A percentile compares a stretch with the other conserved stretches of the same genome.
These are phyloP conservation scores for Haplochromis vanheusdeni DNA, from an alignment of 2,113 vertebrate species.

Conservation along the genomic window DNA sequence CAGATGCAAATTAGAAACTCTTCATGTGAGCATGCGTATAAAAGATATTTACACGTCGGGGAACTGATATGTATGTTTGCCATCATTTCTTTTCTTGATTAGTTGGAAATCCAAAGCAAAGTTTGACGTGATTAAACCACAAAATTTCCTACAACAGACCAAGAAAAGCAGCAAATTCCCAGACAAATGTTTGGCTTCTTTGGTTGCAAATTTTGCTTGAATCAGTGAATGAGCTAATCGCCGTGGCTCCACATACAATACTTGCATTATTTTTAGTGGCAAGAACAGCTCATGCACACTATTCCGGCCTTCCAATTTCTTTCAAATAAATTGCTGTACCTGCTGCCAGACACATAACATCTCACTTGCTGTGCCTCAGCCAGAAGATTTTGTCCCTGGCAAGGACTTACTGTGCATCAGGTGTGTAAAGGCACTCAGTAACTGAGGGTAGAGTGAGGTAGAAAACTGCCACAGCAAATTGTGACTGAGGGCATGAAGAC, in stretches of 20 bases:
- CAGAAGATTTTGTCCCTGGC: constrained; percentile 26
- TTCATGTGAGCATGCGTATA: background rate
- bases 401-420: constrained; percentile 11
- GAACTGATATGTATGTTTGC: background rate
- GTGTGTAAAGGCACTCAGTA: constrained; percentile 17
- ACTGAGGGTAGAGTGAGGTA: background rate
- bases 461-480: background rate
- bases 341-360: constrained; percentile 34
- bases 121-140: background rate
- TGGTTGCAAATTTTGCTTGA: background rate
- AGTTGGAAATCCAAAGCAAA: background rate
- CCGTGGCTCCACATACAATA: background rate
- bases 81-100: background rate
- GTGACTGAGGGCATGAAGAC: background rate
- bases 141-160: background rate
- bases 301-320: background rate
- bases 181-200: background rate
- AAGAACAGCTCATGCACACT: background rate
- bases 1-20: background rate
- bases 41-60: background rate
- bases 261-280: background rate
- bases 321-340: constrained; percentile 35
- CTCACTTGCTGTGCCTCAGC: background rate
- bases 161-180: background rate
- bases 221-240: background rate